phyloP scores from a whole-genome alignment of 2,113 vertebrate genomes.

The Semnopithecus entellus region DNA sequence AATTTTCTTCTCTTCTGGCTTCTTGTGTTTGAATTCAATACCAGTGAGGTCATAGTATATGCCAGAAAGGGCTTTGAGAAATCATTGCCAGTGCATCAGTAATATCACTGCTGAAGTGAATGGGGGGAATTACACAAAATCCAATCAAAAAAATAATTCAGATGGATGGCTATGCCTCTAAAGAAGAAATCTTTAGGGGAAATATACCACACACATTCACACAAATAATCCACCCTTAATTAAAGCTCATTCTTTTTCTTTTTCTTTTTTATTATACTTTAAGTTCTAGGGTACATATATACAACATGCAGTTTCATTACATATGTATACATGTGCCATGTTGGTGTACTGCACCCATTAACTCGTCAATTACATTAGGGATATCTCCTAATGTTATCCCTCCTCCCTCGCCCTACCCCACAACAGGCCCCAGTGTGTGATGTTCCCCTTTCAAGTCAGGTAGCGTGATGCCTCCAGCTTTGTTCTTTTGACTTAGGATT shows the following conservation, averaged over 20 bases:
- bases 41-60: background rate
- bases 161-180: background rate
- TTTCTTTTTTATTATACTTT: no score
- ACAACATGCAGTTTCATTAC: no score
- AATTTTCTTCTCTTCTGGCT: background rate
- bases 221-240: slow-evolving; percentile 7
- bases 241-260: background rate
- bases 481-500: no score
- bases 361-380: no score
- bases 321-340: no score
- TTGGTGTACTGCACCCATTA: no score
- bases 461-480: no score
- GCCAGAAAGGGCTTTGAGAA: background rate
- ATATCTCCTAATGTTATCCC: no score
- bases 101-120: background rate
- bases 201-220: background rate
- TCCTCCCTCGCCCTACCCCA: no score
- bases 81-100: background rate
- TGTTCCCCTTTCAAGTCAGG: no score
- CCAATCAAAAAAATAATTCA: background rate
- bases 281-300: no score
- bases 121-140: background rate
- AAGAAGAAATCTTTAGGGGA: background rate
- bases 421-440: no score
- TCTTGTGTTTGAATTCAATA: slow-evolving; percentile 7